These are phyloP conservation scores for Tupiocoris notatus DNA, from an alignment of 2,888 invertebrate genomes.

Conservation along the genomic window DNA sequence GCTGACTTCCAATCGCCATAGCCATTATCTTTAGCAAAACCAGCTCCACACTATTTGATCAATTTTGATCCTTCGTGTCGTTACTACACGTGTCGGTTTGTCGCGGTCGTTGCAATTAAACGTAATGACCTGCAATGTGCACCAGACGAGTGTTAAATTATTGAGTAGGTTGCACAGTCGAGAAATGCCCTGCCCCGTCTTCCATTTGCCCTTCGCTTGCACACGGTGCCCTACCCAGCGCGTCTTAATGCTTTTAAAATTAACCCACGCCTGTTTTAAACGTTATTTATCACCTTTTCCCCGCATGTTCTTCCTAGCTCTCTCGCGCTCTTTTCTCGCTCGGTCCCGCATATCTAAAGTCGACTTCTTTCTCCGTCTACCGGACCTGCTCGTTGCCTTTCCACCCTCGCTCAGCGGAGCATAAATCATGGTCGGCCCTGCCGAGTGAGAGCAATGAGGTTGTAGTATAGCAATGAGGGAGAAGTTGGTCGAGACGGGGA, in stretches of 20 bases:
- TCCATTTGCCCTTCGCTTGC: neutral
- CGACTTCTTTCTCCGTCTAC: neutral
- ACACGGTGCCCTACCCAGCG: neutral
- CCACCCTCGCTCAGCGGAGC: slow-evolving; percentile 16
- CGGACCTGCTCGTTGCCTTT: slow-evolving; percentile 4
- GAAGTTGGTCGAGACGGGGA: neutral
- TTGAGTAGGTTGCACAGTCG: neutral
- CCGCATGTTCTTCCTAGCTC: neutral
- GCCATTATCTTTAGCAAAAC: too few relatives aligned
- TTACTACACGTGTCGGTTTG: too few relatives aligned
- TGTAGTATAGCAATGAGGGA: neutral
- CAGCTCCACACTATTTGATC: too few relatives aligned
- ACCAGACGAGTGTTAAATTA: neutral
- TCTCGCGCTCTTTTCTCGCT: neutral
- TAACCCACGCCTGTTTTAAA: slow-evolving; percentile 35
- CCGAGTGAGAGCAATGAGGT: neutral
- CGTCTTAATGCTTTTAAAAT: slow-evolving; percentile 36
- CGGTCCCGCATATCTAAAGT: neutral
- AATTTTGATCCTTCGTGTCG: too few relatives aligned
- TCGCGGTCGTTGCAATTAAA: neutral
- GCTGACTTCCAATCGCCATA: too few relatives aligned
- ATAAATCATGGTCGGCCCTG: slow-evolving; percentile 19
- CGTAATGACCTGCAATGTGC: neutral
- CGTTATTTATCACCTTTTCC: slow-evolving; percentile 30
- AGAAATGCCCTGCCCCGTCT: too few relatives aligned